phyloP scores from a whole-genome alignment of 2,797 vertebrate genomes.

The Chiloscyllium punctatum region DNA sequence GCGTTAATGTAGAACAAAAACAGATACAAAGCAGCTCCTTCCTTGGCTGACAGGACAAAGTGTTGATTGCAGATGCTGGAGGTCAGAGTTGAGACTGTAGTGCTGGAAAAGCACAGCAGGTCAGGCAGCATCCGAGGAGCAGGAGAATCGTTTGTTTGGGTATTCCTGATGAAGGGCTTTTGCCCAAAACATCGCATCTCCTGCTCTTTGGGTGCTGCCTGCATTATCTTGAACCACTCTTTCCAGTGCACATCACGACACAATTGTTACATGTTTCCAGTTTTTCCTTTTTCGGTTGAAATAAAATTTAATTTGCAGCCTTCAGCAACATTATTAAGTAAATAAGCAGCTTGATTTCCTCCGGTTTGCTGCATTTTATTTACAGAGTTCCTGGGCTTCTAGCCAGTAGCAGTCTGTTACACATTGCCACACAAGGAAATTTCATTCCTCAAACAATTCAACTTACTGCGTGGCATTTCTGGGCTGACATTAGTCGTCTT shows the following conservation, averaged over 20 bases:
- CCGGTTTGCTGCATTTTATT: neutral
- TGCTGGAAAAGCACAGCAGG: no score
- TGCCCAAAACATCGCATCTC: no score
- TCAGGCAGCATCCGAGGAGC: no score
- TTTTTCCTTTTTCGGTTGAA: conserved; percentile 4
- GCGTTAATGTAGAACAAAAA: neutral
- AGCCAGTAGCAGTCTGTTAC: neutral
- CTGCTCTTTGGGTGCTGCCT: no score
- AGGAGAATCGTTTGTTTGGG: no score
- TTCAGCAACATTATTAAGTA: neutral
- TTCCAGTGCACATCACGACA: neutral
- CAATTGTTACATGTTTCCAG: neutral
- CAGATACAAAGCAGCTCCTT: neutral
- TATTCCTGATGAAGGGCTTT: no score
- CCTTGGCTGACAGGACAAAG: neutral
- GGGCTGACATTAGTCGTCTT: neutral
- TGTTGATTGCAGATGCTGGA: no score
- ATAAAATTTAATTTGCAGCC: conserved; percentile 15
- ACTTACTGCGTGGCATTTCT: neutral
- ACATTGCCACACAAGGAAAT: conserved; percentile 9
- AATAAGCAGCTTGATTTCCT: neutral
- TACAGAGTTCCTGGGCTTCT: neutral
- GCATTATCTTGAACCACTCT: neutral
- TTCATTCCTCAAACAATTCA: neutral
- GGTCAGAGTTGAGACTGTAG: no score